Base-by-base conservation (phyloP, 2,888 invertebrate species). In the Athalia circularis region DNA sequence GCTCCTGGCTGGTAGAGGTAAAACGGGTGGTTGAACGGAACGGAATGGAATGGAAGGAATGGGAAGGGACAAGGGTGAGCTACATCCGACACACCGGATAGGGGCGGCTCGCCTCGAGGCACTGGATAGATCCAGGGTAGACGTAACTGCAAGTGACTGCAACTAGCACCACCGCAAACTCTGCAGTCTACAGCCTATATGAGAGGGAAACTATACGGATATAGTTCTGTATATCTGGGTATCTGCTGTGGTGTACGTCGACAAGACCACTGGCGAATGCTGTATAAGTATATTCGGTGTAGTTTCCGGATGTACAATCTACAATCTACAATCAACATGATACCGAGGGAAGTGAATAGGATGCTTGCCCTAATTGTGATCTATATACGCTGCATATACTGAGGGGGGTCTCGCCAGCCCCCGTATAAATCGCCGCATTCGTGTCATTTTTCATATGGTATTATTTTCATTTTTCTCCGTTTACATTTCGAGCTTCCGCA, bases 141-240 rank as follows among this genome's bases (percentile, higher is more conserved):
- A 59, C 47, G 72, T 57, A 61, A 72, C 72, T 72, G 72, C 72
- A 72, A 72, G 59, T 72, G 72, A 72, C 72, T 72, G 59, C 72
- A 72, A 72, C 72, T 61, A 68, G 68, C 65, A 65, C 65, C 29
- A 65, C 7, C 64, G 65, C 45, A 15, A 48, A 13, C n/a, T 48
- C 48, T 48, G n/a, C 52, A 68, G 68, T 52, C 68, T 11, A 54
- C 54, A n/a, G 68, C 68, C 68, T 68, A 50, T 29, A 29, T 29
- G 29, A 29, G 29, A 29, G 29, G 29, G 29, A 29, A 29, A 29
- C 29, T 29, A 29, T 29, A 29, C 43, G 43, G 62, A 11, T 62
- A 68, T 62, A 68, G 68, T 68, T 68, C 54, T 54, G 29, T 68
- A 54, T 54, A 54, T 54, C n/a, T 8, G 8, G 54, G 29, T 29